These are phyloP conservation scores for Cephalopholis sonnerati DNA, from an alignment of 2,113 vertebrate species.

Conservation along the genomic window DNA sequence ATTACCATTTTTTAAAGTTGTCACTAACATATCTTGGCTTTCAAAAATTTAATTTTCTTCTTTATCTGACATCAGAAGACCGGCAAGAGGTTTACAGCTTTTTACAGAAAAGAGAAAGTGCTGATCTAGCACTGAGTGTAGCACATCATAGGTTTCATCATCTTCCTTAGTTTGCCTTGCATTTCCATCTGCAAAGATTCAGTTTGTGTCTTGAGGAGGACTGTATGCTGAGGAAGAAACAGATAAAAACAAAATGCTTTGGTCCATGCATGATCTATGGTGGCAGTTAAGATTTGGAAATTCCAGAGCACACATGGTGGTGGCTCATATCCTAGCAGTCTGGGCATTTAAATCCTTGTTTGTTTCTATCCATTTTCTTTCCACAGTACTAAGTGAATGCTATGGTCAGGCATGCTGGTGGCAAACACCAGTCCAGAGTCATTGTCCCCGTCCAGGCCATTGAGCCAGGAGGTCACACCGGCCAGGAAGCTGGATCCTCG, in stretches of 20 bases:
- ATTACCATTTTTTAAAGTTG: background rate
- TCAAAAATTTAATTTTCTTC: background rate
- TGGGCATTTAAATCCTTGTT: background rate
- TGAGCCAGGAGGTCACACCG: slow-evolving; percentile 94
- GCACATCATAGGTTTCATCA: background rate
- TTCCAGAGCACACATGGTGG: slow-evolving; percentile 25
- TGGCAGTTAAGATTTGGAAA: slow-evolving; percentile 71
- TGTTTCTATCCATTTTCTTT: slow-evolving; percentile 91
- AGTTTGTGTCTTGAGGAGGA: slow-evolving; percentile 27
- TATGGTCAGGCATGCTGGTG: slow-evolving; percentile 99
- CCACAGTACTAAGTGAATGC: slow-evolving; percentile 99
- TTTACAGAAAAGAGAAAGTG: background rate
- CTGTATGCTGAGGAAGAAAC: slow-evolving; percentile 54
- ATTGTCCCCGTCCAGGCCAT: slow-evolving; percentile 94
- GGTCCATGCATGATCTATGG: slow-evolving; percentile 90
- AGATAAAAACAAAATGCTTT: slow-evolving; percentile 83
- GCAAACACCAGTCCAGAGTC: slow-evolving; percentile 97
- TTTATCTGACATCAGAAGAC: slow-evolving; percentile 3
- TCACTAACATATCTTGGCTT: slow-evolving; percentile 1
- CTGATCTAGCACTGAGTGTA: background rate
- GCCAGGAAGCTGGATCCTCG: slow-evolving; percentile 97
- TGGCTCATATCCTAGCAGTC: slow-evolving; percentile 32
- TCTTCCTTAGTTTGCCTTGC: background rate
- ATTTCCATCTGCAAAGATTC: slow-evolving; percentile 28
- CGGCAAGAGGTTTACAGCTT: slow-evolving; percentile 20